phyloP scores from a whole-genome alignment of 2,113 vertebrate species.

The Zeus faber region DNA sequence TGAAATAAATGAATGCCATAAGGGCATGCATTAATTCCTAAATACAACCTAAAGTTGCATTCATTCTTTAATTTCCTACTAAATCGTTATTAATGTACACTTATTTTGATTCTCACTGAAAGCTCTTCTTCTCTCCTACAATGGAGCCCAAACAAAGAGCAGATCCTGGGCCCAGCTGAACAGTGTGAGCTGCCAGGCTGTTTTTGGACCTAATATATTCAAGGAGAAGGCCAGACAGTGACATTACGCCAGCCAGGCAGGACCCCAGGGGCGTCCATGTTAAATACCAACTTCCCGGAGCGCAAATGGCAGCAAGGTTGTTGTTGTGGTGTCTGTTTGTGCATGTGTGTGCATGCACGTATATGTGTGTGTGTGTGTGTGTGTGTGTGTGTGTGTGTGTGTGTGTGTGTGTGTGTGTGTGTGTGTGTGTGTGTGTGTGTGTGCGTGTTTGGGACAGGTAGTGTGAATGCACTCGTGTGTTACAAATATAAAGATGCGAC shows the following conservation, averaged over 20 bases:
- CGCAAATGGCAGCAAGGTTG: conserved; percentile 56
- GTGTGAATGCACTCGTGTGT: background rate
- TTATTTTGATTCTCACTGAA: conserved; percentile 13
- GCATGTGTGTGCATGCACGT: conserved; percentile 4
- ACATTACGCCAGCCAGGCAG: conserved; percentile 58
- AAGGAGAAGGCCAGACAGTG: conserved; percentile 60
- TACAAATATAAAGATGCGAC: conserved; percentile 27
- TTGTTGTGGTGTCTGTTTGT: conserved; percentile 31
- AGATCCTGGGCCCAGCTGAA: conserved; percentile 35
- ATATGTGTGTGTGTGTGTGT: conserved; percentile 15
- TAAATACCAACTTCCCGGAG: conserved; percentile 70
- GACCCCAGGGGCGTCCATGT: conserved; percentile 43
- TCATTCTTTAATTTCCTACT: conserved; percentile 7
- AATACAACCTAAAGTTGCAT: too few species aligned
- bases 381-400: background rate
- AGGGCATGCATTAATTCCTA: too few species aligned
- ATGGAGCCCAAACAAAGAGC: conserved; percentile 19
- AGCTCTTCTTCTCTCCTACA: conserved; percentile 3
- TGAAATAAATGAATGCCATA: too few species aligned
- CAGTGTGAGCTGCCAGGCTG: conserved; percentile 30
- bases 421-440: background rate
- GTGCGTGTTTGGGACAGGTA: background rate
- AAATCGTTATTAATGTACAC: background rate
- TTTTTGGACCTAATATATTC: conserved; percentile 54
- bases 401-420: background rate